Evolutionary conservation across 2,797 vertebrate genomes (phyloP).

Genomic region (Crypturellus tataupa): DNA sequence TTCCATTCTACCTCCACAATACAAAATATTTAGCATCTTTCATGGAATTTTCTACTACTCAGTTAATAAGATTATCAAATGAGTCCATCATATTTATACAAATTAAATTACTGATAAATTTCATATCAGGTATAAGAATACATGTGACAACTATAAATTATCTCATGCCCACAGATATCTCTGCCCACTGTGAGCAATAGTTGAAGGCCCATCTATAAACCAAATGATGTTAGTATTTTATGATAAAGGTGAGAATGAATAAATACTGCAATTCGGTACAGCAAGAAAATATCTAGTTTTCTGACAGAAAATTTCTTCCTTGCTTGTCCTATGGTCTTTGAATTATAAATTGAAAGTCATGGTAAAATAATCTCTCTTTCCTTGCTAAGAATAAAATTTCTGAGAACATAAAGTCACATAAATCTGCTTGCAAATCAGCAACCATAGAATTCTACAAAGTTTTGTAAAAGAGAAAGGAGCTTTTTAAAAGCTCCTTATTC

Average conservation of each 20-base stretch:
- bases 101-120: neutral
- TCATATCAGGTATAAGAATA: neutral
- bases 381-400: neutral
- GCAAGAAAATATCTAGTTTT: neutral
- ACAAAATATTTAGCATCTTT: neutral
- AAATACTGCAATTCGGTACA: neutral
- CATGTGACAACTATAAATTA: neutral
- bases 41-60: neutral
- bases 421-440: neutral
- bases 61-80: neutral
- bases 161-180: neutral
- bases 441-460: neutral
- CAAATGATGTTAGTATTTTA: neutral
- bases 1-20: neutral
- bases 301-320: neutral
- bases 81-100: neutral
- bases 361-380: neutral
- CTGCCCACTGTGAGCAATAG: neutral
- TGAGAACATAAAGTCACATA: neutral
- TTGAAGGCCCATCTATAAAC: neutral
- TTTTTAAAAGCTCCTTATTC: neutral
- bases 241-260: neutral
- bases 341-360: neutral
- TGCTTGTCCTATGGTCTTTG: neutral
- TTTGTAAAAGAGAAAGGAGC: neutral